Evolutionary conservation across 1,140 invertebrate species (phyloP).

Genomic region (Acyrthosiphon pisum): DNA sequence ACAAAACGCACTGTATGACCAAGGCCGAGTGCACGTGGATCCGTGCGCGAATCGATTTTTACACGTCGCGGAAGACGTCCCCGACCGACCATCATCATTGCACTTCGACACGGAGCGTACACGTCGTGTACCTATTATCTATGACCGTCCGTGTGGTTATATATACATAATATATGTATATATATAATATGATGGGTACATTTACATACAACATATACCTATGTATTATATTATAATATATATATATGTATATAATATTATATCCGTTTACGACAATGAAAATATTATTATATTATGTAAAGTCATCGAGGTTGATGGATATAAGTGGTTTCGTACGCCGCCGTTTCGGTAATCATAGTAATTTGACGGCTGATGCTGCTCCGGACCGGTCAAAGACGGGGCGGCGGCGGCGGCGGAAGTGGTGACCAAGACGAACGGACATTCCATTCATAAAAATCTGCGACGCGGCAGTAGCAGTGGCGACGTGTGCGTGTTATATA

Average conservation of each 20-base stretch:
- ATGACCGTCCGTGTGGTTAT: not conserved
- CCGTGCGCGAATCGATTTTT: constrained; percentile 41
- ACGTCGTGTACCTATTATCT: not conserved
- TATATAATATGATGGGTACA: not conserved
- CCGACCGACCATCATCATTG: not conserved
- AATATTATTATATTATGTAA: constrained; percentile 49
- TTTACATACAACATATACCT: not conserved
- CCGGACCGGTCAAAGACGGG: not conserved
- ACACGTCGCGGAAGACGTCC: not conserved
- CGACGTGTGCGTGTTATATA: not conserved
- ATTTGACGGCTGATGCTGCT: constrained; percentile 49
- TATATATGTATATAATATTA: not conserved
- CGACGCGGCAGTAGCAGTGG: not conserved
- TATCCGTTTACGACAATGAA: constrained; percentile 40
- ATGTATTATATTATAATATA: no score
- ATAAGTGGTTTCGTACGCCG: constrained; percentile 29
- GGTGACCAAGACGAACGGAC: constrained; percentile 22
- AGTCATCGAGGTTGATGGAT: constrained; percentile 53
- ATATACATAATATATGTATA: not conserved
- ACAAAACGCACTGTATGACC: not conserved
- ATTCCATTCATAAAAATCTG: constrained; percentile 56
- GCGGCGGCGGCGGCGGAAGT: not conserved
- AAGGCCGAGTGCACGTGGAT: not conserved
- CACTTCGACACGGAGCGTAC: not conserved
- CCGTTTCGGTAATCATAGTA: constrained; percentile 55